phyloP scores from a whole-genome alignment of 92 coral and sea anemone genomes.

The Muricea muricata region DNA sequence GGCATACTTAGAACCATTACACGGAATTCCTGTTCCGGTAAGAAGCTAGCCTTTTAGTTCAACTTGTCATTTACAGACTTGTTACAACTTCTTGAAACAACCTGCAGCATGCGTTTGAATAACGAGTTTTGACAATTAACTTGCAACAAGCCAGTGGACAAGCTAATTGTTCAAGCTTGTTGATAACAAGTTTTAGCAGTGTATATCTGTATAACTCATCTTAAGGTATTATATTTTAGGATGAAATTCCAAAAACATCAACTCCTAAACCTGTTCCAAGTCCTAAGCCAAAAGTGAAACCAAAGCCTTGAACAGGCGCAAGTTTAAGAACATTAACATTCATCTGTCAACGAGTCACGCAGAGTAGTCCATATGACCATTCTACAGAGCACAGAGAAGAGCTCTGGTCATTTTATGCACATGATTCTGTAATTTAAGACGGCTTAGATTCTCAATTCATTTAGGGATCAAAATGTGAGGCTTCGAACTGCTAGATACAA shows the following conservation, averaged over 20 bases:
- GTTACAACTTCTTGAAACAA: not conserved
- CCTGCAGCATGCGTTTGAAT: not conserved
- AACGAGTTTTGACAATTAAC: no score
- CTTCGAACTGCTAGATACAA: no score
- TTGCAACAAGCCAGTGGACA: no score
- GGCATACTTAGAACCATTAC: conserved; percentile 1
- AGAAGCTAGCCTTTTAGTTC: not conserved
- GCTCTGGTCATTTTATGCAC: no score
- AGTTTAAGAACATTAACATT: not conserved
- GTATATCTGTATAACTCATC: not conserved
- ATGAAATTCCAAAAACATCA: not conserved
- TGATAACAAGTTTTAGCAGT: not conserved
- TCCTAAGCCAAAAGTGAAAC: not conserved
- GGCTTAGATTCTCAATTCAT: no score
- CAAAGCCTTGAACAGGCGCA: not conserved
- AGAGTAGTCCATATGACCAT: no score
- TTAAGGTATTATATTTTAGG: not conserved
- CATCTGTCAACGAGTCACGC: not conserved
- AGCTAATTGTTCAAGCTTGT: not conserved
- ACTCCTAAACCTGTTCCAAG: not conserved
- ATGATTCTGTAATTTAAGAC: no score
- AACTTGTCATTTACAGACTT: not conserved
- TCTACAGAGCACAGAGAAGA: no score
- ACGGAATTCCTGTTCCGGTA: conserved; percentile 19
- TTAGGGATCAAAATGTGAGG: no score